Evolutionary conservation across 2,797 vertebrate species (phyloP).

Genomic region (Hirundo rustica): DNA sequence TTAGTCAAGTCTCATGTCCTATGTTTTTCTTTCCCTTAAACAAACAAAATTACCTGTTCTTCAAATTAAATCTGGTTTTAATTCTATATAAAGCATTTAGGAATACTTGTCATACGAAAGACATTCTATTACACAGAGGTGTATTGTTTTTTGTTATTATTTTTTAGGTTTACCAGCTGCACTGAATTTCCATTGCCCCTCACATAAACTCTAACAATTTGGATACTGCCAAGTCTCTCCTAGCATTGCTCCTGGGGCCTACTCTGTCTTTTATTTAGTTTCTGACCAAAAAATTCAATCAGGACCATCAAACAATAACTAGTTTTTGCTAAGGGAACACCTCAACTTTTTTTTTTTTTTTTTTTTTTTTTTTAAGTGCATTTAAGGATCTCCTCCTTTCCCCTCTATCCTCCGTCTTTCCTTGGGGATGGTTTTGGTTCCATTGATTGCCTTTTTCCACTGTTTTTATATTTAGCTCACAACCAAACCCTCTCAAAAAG

Average conservation of each 20-base stretch:
- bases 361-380: too few relatives aligned
- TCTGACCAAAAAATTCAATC: slow-evolving; percentile 1
- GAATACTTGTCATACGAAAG: slow-evolving; percentile 26
- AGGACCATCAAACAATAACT: neutral
- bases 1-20: slow-evolving; percentile 1
- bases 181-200: slow-evolving; percentile 55
- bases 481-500: neutral
- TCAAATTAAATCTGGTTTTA: slow-evolving; percentile 64
- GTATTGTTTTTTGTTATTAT: slow-evolving; percentile 42
- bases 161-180: slow-evolving; percentile 59
- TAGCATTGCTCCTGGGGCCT: neutral
- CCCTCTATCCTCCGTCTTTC: neutral
- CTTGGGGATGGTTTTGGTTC: neutral
- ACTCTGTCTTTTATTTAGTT: slow-evolving; percentile 32
- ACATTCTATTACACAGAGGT: slow-evolving; percentile 51
- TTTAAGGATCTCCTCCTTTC: neutral
- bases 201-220: slow-evolving; percentile 18
- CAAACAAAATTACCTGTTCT: slow-evolving; percentile 65
- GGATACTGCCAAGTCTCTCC: slow-evolving; percentile 1
- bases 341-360: neutral
- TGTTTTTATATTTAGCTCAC: neutral
- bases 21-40: slow-evolving; percentile 38
- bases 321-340: neutral
- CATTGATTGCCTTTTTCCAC: neutral
- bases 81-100: slow-evolving; percentile 44